phyloP scores from a whole-genome alignment of 1,140 invertebrate genomes.

The Holotrichia oblita region DNA sequence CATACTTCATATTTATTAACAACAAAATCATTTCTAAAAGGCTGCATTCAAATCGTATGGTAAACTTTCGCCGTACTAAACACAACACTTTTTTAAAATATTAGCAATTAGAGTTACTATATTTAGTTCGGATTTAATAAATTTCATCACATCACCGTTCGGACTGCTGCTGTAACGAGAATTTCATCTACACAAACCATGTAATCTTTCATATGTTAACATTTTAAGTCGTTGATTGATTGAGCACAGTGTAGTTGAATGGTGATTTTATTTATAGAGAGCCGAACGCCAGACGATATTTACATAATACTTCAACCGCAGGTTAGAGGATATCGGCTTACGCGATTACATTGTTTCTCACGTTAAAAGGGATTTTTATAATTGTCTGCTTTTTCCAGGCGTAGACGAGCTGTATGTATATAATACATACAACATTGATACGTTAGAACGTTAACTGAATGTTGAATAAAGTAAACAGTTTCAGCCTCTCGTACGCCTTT shows the following conservation, averaged over 20 bases:
- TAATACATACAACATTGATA: not conserved
- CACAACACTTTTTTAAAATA: not conserved
- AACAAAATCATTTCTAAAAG: not conserved
- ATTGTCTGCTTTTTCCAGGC: conserved; percentile 2
- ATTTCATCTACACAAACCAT: conserved; percentile 22
- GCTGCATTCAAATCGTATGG: not conserved
- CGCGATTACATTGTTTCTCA: conserved; percentile 25
- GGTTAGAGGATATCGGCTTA: conserved; percentile 16
- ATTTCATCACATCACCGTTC: conserved; percentile 21
- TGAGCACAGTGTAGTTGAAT: conserved; percentile 29
- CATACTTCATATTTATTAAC: not conserved
- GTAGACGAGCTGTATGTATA: no score
- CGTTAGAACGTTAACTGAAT: not conserved
- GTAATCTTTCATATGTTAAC: conserved; percentile 32
- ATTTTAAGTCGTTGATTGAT: conserved; percentile 33
- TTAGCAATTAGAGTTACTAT: conserved; percentile 10
- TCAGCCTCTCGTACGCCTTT: not conserved
- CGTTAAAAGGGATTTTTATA: conserved; percentile 14
- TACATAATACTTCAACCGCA: conserved; percentile 26
- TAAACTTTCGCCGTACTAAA: not conserved
- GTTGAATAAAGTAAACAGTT: conserved; percentile 9
- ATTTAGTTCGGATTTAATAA: conserved; percentile 34
- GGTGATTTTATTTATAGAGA: conserved; percentile 24
- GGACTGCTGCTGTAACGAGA: not conserved
- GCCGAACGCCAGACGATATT: conserved; percentile 20